Evolutionary conservation across 1,140 invertebrate species (phyloP), one percentile per base, ranked within the genome.

Genomic region (Homalodisca vitripennis): DNA sequence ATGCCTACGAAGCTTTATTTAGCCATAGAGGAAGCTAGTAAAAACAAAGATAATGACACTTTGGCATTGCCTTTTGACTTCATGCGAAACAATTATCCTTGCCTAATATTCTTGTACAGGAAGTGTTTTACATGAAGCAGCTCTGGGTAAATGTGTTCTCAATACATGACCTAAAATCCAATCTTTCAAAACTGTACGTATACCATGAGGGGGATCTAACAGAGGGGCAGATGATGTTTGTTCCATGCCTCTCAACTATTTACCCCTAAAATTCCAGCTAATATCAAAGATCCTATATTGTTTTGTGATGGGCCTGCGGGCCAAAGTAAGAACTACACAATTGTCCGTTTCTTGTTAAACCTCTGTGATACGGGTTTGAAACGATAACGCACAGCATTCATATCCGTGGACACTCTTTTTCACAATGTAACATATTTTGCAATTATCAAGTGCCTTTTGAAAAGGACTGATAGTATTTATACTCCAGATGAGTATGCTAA

Each of bases 201-300:
- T 74, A 75, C 63, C 51, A 74, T 70, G 73, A 75, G 70, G 69
- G 67, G 14, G 64, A 31, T 68, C 60, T 13, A 73, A 69, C 57
- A 74, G 73, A 65, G 53, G 65, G 24, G 12, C 32, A 13, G 70
- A 72, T 70, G 74, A 73, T 20, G 71, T 75, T 13, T 70, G 69
- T 53, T 72, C 72, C 22, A 55, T 75, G 62, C 32, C 73, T 12
- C 31, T 71, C 12, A 63, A 73, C 68, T 73, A 72, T 51, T 73
- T n/a, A 62, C 71, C 20, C 73, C 30, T 14, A 24, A 57, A 48
- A 1, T 64, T n/a, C 68, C 60, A 3, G 20, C 10, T 34, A 48
- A 3, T 13, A 24, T 66, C 3, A 66, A 47, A 27, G 6, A 46
- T n/a, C n/a, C 46, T 53, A 73, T 77, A 63, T 32, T 47, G 22